Base-by-base conservation (phyloP, 2,888 invertebrate genomes). In the Neoitamus cyanurus region DNA sequence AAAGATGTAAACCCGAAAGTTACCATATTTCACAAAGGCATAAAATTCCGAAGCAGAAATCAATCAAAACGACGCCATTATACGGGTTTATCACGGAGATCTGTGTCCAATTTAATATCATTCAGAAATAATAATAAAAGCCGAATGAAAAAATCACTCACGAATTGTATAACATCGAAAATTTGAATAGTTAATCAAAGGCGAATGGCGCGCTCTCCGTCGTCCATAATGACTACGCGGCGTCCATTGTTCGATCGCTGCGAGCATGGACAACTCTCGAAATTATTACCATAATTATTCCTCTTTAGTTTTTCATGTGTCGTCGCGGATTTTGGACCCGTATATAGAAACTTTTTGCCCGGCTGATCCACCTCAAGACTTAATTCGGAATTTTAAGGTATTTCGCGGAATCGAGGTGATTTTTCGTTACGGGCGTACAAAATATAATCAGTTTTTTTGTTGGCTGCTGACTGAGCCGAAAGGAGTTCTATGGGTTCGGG, bases 111-210 rank as follows among this genome's bases (percentile, higher is more conserved):
- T 78, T 78, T 78, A 78, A 78, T 78, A 58, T 30, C 58, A 78
- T 31, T 48, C 48, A 78, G 15, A 46, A 20, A 48, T 48, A 46
- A 48, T 37, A 75, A 37, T 70, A 34, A 70, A 70, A 70, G 5
- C n/a, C 34, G 31, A 28, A 48, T 15, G 48, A 48, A 78, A 78
- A 78, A 78, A 78, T 28, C 20, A 13, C 31, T 48, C n/a, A 77
- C 31, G 42, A 78, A 28, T 78, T 78, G 78, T 78, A 42, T 78
- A 78, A 78, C 75, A 37, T 34, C 20, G 30, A 58, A 78, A 78
- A 78, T 78, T 78, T 78, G 78, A 78, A 78, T 78, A 78, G 78
- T 78, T 78, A 78, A 78, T 78, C 78, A 78, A 78, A 78, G 58
- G 15, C 78, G 78, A 48, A 78, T 58, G 46, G 46, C 31, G 58